Evolutionary conservation across 2,888 invertebrate genomes (phyloP).

Genomic region (Brenthis daphne): DNA sequence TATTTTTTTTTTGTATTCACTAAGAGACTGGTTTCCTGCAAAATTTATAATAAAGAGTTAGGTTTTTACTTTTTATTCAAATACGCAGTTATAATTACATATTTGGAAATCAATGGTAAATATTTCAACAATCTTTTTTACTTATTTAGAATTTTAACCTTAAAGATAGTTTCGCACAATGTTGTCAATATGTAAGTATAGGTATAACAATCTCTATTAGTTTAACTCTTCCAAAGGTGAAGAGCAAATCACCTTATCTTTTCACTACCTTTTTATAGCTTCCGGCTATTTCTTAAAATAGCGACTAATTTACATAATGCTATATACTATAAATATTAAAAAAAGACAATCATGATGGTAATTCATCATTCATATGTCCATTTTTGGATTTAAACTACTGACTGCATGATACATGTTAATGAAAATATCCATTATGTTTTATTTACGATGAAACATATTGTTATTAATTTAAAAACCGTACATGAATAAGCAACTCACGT

Average conservation of each 20-base stretch:
- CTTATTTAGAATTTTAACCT: neutral
- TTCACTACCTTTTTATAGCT: neutral
- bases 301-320: neutral
- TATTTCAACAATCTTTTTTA: too few species aligned
- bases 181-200: neutral
- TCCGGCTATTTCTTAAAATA: neutral
- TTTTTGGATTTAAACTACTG: neutral
- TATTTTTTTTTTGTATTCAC: too few species aligned
- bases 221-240: neutral
- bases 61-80: too few species aligned
- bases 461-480: neutral
- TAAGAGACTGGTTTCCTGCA: too few species aligned
- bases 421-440: neutral
- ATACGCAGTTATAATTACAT: too few species aligned
- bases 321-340: neutral
- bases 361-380: neutral
- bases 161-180: neutral
- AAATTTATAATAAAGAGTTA: too few species aligned
- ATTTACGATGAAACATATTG: neutral
- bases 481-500: constrained; percentile 8
- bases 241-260: constrained; percentile 2
- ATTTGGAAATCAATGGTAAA: too few species aligned
- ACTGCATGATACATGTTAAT: neutral
- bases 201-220: neutral
- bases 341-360: neutral